Conservation (phyloP, 2,888 invertebrate genomes). For the Meandrusa payeni region DNA sequence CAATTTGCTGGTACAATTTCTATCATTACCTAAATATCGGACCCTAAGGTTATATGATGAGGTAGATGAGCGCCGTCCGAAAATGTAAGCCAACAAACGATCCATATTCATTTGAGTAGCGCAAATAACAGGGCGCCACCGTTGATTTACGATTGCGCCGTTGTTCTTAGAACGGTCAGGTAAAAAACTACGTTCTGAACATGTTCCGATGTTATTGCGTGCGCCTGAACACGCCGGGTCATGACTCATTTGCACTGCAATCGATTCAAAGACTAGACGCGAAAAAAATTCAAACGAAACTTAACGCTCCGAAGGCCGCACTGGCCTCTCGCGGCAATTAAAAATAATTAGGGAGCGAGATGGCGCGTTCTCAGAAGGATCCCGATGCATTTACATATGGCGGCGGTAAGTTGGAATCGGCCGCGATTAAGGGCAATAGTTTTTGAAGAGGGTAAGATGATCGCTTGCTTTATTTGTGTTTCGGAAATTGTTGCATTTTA, state of each 20-base stretch:
- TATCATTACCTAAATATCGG: constrained; percentile 14
- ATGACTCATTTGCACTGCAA: constrained; percentile 64
- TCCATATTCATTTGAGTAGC: constrained; percentile 21
- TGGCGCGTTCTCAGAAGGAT: constrained; percentile 75
- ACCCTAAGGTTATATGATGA: not conserved
- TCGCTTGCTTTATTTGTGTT: constrained; percentile 10
- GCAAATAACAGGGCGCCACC: constrained; percentile 75
- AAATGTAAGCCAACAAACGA: not conserved
- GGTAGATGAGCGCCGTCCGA: not conserved
- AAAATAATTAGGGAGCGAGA: constrained; percentile 77
- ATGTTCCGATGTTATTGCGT: constrained; percentile 42
- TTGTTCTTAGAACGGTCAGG: constrained; percentile 66
- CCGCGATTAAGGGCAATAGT: constrained; percentile 74
- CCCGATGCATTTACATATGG: constrained; percentile 75
- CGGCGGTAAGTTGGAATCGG: constrained; percentile 56
- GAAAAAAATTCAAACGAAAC: constrained; percentile 64
- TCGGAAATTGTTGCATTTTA: constrained; percentile 1
- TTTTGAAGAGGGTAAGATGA: constrained; percentile 18
- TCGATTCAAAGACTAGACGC: constrained; percentile 72
- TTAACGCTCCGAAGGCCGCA: constrained; percentile 72
- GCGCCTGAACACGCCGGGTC: constrained; percentile 41
- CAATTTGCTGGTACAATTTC: constrained; percentile 3
- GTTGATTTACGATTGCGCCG: constrained; percentile 65
- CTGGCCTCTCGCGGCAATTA: constrained; percentile 73
- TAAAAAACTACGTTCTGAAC: constrained; percentile 42